A percentile compares a stretch with the other conserved stretches of the same genome.
These are phyloP conservation scores for Drosophila watanabei DNA, from an alignment of 1,140 invertebrate genomes.

Conservation along the genomic window DNA sequence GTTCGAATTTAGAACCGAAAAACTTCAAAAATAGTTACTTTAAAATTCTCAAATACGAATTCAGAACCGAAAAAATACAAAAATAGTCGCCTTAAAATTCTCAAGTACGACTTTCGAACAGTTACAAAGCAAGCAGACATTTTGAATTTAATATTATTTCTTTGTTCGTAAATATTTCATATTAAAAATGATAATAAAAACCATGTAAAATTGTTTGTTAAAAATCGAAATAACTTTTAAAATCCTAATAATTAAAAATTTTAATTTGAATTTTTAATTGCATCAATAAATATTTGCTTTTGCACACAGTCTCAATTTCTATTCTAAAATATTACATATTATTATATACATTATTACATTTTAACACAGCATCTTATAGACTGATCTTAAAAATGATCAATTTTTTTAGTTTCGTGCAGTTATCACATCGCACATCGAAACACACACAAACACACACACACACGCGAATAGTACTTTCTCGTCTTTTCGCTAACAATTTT, in stretches of 20 bases:
- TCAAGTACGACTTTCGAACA: too few species aligned
- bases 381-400: background rate
- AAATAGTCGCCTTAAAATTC: too few species aligned
- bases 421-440: conserved; percentile 4
- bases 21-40: background rate
- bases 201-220: background rate
- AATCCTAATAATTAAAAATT: background rate
- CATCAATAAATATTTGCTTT: too few species aligned
- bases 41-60: background rate
- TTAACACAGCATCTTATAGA: too few species aligned
- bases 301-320: background rate
- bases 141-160: background rate
- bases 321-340: background rate
- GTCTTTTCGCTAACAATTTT: conserved; percentile 16
- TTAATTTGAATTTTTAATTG: background rate
- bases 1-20: too few species aligned
- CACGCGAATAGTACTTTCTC: conserved; percentile 3
- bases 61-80: too few species aligned
- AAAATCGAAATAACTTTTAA: background rate
- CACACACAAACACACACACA: background rate
- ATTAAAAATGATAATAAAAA: too few species aligned
- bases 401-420: background rate
- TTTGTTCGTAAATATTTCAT: too few species aligned
- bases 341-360: background rate
- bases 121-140: too few species aligned